These are phyloP conservation scores for Anolis sagrei DNA, from an alignment of 2,113 vertebrate genomes.

Conservation along the genomic window DNA sequence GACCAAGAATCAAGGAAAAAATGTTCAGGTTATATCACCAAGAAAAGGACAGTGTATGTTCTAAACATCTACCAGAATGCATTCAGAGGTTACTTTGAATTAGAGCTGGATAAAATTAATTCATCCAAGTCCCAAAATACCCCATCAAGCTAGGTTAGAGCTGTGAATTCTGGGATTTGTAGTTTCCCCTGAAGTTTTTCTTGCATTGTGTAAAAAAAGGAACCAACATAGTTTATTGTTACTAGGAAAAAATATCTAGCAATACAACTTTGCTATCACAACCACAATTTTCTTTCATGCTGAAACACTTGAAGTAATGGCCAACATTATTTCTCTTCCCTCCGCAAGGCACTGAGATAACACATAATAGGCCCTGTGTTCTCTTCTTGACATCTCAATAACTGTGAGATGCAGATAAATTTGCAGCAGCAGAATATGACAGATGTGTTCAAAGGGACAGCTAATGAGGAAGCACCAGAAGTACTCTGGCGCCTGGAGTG, in stretches of 20 bases:
- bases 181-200: too few relatives aligned
- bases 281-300: not conserved
- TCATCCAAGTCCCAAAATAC: too few relatives aligned
- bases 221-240: not conserved
- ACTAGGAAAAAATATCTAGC: not conserved
- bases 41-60: not conserved
- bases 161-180: too few relatives aligned
- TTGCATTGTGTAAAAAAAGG: not conserved
- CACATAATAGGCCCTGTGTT: too few relatives aligned
- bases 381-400: too few relatives aligned
- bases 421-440: too few relatives aligned
- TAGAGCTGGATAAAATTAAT: too few relatives aligned
- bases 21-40: not conserved
- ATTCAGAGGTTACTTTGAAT: not conserved
- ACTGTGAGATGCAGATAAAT: too few relatives aligned
- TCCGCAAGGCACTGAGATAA: not conserved
- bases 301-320: constrained; percentile 2
- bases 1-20: not conserved
- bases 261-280: not conserved
- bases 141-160: too few relatives aligned
- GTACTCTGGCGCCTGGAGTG: too few relatives aligned
- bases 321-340: not conserved
- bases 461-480: not conserved
- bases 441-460: not conserved
- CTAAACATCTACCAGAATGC: not conserved